Conservation (phyloP, 2,797 vertebrate species). For the Molossus alvarezi region DNA sequence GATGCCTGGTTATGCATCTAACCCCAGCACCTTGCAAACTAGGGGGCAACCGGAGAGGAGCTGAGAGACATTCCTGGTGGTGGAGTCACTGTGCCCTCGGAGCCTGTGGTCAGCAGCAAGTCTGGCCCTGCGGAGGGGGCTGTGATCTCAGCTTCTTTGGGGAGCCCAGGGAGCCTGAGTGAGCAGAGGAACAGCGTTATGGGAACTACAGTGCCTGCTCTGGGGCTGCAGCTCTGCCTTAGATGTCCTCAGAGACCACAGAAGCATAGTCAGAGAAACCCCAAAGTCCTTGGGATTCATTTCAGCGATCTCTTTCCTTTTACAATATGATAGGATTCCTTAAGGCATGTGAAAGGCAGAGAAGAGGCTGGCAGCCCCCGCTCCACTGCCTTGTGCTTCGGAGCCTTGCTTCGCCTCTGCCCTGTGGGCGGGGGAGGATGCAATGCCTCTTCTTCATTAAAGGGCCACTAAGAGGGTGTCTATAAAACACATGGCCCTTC, state of each 20-base stretch:
- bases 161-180: background rate
- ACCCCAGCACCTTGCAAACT: background rate
- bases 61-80: background rate
- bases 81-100: background rate
- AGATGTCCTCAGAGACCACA: background rate
- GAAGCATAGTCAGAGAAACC: background rate
- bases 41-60: background rate
- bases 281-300: background rate
- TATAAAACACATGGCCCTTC: background rate
- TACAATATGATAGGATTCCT: background rate
- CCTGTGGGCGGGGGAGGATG: background rate
- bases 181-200: background rate
- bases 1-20: background rate
- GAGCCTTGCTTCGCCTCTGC: background rate
- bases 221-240: background rate
- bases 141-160: background rate
- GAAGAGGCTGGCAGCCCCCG: background rate
- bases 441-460: background rate
- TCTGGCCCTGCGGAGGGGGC: rapidly evolving
- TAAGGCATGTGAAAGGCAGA: background rate
- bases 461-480: background rate
- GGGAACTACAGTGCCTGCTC: background rate
- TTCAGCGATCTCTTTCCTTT: background rate
- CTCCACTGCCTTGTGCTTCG: background rate
- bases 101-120: background rate